These are phyloP conservation scores for Catagonus wagneri DNA, from an alignment of 2,113 vertebrate species.

Conservation along the genomic window DNA sequence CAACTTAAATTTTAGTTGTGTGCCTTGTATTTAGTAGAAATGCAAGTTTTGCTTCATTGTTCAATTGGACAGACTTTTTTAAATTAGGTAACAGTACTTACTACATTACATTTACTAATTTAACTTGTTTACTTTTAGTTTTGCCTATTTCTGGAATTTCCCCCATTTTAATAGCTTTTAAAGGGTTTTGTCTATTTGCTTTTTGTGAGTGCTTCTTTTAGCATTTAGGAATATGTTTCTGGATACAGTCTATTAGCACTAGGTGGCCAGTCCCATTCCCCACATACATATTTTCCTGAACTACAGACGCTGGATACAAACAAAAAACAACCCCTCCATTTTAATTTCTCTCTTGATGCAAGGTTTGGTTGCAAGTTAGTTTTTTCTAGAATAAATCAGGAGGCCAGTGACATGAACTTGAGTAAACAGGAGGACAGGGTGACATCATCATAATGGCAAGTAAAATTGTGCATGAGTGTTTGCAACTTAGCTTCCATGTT, in stretches of 20 bases:
- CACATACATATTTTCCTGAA: neutral
- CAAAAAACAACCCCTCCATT: neutral
- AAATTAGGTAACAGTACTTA: neutral
- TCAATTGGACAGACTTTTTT: neutral
- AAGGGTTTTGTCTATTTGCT: neutral
- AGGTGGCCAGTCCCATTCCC: neutral
- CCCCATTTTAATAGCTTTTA: neutral
- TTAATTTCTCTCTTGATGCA: neutral
- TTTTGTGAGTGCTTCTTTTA: neutral
- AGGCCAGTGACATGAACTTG: neutral
- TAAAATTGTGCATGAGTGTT: neutral
- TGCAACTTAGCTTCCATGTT: neutral
- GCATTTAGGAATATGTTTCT: neutral
- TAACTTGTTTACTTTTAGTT: neutral
- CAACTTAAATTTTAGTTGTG: neutral
- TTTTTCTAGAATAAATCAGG: neutral
- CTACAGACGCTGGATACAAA: neutral
- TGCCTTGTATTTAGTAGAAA: neutral
- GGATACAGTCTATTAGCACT: neutral
- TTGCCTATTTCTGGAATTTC: neutral
- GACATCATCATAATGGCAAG: neutral
- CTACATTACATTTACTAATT: neutral
- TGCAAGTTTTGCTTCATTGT: constrained; percentile 1
- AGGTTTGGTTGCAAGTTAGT: neutral
- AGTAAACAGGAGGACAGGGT: neutral